Base-by-base conservation (phyloP, 2,888 invertebrate genomes). In the Vanessa cardui region DNA sequence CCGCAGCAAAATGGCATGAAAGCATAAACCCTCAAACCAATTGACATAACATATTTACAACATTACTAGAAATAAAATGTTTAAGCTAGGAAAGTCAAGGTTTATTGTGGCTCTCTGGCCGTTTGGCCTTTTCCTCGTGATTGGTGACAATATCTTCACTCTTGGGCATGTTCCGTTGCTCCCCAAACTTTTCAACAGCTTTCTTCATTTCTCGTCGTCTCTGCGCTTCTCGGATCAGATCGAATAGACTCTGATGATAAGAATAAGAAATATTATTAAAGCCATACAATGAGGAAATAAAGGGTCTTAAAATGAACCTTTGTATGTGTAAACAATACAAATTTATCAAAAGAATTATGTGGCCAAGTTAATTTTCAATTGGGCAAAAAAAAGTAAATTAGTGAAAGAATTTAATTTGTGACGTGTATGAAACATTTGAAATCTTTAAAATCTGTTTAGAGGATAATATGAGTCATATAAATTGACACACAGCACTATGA, bases 221-320 rank as follows among this genome's bases (percentile, higher is more conserved):
- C 65, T 92, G 91, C 50, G 90, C 91, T 74, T 92, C 91, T 63
- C 90, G 84, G 59, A 92, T 92, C 71, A 92, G 78, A 78, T 90
- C 88, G 82, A 88, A 91, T 78, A 92, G 80, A 80, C 86, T 88
- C 92, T 92, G 89, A 2, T 20, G 12, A 45, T 26, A 31, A 15
- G 50, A 44, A 18, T 50, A 50, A 56, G 15, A 18, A 16, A n/a
- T 20, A 59, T 58, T 26, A 26, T 5, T 26, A 3, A 1, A n/a
- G n/a, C n/a, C 26, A 26, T 1, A 39, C 3, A 39, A 39, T 12
- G 4, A 39, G 4, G 12, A 2, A 39, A 12, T 39, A 39, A 39
- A 39, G 4, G 12, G 39, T 39, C 9, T 3, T 39, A 12, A 12
- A 39, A 9, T 39, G 4, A 4, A 12, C n/a, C n/a, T 12, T 39